Conservation (phyloP, 2,888 invertebrate species). For the Ectobius pallidus region DNA sequence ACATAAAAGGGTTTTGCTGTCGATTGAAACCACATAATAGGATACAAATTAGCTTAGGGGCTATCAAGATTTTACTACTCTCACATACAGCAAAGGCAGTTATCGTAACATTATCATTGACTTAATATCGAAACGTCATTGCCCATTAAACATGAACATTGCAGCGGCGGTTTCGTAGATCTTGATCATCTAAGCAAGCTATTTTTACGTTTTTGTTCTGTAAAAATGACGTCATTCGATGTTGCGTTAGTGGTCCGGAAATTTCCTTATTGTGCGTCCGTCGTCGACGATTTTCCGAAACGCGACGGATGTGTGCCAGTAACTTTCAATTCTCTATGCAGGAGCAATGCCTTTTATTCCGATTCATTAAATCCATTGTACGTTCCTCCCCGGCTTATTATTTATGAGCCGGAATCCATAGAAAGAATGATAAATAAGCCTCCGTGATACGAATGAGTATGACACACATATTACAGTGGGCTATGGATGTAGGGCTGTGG, state of each 20-base stretch:
- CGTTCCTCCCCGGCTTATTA: background rate
- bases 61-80: background rate
- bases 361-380: slow-evolving; percentile 21
- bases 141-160: slow-evolving; percentile 1
- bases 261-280: slow-evolving; percentile 34
- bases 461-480: background rate
- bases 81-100: background rate
- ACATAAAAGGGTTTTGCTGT: background rate
- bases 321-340: slow-evolving; percentile 22
- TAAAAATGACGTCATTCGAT: slow-evolving; percentile 31
- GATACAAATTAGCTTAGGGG: background rate
- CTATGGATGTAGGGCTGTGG: too few relatives aligned
- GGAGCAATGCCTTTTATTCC: slow-evolving; percentile 2
- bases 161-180: background rate
- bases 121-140: background rate
- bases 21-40: background rate
- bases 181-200: background rate
- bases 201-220: background rate
- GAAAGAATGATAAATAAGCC: background rate
- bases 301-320: background rate
- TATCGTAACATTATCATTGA: background rate
- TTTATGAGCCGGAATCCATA: background rate
- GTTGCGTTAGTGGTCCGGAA: slow-evolving; percentile 30
- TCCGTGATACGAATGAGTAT: background rate
- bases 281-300: background rate